These are phyloP conservation scores for Gymnobelideus leadbeateri DNA, from an alignment of 2,113 vertebrate genomes.

Conservation along the genomic window DNA sequence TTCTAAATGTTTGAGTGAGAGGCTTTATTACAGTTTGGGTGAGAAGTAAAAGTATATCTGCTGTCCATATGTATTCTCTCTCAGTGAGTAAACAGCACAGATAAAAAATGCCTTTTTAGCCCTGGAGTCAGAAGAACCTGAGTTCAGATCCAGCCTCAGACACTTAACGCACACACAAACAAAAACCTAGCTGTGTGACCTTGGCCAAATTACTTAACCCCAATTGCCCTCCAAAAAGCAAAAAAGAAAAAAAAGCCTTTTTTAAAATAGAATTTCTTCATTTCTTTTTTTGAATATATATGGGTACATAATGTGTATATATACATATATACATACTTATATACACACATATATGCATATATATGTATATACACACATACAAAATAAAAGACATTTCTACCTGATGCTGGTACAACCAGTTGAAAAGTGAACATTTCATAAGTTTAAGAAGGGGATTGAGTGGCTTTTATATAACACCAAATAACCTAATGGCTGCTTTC, in stretches of 20 bases:
- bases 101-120: not conserved
- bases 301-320: not conserved
- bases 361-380: too few relatives aligned
- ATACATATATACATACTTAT: too few relatives aligned
- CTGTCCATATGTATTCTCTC: not conserved
- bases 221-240: too few relatives aligned
- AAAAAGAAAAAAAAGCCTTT: too few relatives aligned
- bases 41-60: not conserved
- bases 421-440: not conserved
- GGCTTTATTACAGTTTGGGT: not conserved
- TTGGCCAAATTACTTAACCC: too few relatives aligned
- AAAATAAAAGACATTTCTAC: not conserved
- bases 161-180: too few relatives aligned
- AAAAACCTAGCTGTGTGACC: too few relatives aligned
- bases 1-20: not conserved
- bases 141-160: too few relatives aligned
- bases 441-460: not conserved
- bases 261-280: not conserved
- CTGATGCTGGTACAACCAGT: not conserved
- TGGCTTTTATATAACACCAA: slow-evolving; percentile 22
- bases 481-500: slow-evolving; percentile 2
- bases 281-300: not conserved
- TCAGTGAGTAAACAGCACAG: not conserved
- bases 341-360: not conserved
- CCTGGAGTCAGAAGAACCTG: too few relatives aligned